Evolutionary conservation across 2,888 invertebrate species (phyloP).

Genomic region (Bimastos eiseni): DNA sequence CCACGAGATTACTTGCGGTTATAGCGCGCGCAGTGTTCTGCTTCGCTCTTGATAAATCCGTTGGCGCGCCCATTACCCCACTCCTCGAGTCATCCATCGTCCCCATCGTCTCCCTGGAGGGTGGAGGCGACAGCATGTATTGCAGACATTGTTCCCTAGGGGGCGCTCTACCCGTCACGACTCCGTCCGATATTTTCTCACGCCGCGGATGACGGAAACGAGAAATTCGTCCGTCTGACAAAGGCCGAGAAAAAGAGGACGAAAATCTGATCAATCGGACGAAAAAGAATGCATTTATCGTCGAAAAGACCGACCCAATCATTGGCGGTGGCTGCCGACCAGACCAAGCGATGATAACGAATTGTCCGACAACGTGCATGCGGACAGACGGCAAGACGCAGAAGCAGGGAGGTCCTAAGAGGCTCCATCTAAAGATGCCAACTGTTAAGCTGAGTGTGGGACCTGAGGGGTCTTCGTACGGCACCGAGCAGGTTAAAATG

Average conservation of each 20-base stretch:
- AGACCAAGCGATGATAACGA: not conserved
- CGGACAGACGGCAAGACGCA: not conserved
- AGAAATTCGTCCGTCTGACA: not conserved
- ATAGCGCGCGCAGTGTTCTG: not conserved
- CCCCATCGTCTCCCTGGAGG: not conserved
- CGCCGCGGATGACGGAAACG: not conserved
- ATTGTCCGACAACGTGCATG: not conserved
- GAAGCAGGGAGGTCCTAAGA: not conserved
- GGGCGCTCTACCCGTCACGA: constrained; percentile 21
- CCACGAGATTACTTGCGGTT: constrained; percentile 7
- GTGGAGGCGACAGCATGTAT: not conserved
- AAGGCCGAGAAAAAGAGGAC: not conserved
- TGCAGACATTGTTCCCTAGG: not conserved
- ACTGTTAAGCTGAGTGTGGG: not conserved
- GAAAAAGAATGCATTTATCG: not conserved
- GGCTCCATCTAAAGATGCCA: not conserved
- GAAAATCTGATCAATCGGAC: not conserved
- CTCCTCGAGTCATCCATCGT: not conserved
- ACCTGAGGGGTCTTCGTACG: not conserved
- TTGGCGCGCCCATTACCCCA: not conserved
- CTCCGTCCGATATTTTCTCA: constrained; percentile 22
- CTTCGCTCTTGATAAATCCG: not conserved
- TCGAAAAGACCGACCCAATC: not conserved
- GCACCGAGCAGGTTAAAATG: not conserved
- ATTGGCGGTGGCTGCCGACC: not conserved